Evolutionary conservation across 1,140 invertebrate genomes (phyloP), one percentile per base, ranked within the genome.

Genomic region (Augochlora pura): DNA sequence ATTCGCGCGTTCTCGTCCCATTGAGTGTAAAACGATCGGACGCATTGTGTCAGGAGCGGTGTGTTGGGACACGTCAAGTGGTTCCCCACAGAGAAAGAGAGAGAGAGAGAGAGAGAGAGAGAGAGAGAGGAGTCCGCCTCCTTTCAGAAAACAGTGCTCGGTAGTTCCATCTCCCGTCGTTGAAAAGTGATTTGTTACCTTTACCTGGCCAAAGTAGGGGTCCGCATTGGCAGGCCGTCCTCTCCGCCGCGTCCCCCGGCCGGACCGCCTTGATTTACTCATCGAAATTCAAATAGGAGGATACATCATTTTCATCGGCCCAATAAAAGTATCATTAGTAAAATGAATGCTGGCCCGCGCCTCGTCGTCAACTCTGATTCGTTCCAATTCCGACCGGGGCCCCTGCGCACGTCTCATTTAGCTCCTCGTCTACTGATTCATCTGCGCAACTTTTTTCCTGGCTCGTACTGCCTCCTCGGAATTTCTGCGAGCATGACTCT

Each of bases 101-200:
- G 8, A 12, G 12, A 12, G 42, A 46, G 42, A 46, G 8, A 46
- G 18, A 21, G 38, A 42, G n/a, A 57, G 23, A 39, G 18, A 25
- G 27, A 57, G 38, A 21, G 8, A n/a, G 23, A 21, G 27, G 54
- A 70, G 69, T 74, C 76, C 70, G 72, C 64, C 81, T 80, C 81
- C 77, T 86, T 86, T 86, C 68, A 83, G 81, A 80, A 86, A 86
- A 85, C 80, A 74, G 70, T 78, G 69, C 65, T 74, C 84, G 75
- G 79, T 73, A 85, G 80, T 83, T 78, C 69, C 77, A 64, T 75
- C 77, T 77, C 49, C 57, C 72, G 63, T 83, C 81, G 81, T 82
- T 80, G 72, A 73, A 85, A 82, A 86, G 69, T 86, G 84, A 86
- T 86, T 86, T 86, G 85, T 86, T 86, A 85, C 80, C 68, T 85